Evolutionary conservation across 2,113 vertebrate species (phyloP).

Genomic region (Gallinago undulata): DNA sequence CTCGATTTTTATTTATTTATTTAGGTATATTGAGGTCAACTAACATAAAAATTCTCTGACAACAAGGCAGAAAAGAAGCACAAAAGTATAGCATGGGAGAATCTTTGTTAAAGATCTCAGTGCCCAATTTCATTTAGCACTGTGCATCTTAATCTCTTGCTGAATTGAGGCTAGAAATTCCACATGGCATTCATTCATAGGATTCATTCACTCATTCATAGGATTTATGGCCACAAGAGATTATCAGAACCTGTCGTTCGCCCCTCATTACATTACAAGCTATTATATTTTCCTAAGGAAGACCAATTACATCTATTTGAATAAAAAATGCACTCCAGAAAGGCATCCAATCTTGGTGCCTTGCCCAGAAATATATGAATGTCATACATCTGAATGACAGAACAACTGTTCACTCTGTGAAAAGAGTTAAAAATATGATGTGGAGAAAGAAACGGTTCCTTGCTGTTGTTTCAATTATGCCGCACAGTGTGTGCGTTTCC

Average conservation of each 20-base stretch:
- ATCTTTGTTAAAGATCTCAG: not conserved
- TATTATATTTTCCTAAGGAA: slow-evolving; percentile 3
- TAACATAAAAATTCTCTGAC: not conserved
- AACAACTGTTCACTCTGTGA: not conserved
- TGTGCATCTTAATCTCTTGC: not conserved
- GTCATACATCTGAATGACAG: not conserved
- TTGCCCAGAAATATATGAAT: not conserved
- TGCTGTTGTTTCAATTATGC: slow-evolving; percentile 47
- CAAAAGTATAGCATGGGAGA: not conserved
- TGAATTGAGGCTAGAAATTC: not conserved
- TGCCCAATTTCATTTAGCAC: not conserved
- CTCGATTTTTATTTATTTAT: not conserved
- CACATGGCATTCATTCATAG: not conserved
- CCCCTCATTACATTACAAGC: not conserved
- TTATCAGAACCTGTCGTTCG: not conserved
- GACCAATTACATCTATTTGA: not conserved
- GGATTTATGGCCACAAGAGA: not conserved
- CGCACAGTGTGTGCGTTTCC: not conserved
- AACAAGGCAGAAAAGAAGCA: not conserved
- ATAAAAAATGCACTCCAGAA: not conserved
- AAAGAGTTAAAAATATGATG: slow-evolving; percentile 12
- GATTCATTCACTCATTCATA: not conserved
- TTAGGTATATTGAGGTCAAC: not conserved
- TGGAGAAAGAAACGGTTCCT: not conserved
- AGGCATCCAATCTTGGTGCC: not conserved